These are phyloP conservation scores for Pseudomugil gertrudae DNA, from an alignment of 2,797 vertebrate genomes.

Conservation along the genomic window DNA sequence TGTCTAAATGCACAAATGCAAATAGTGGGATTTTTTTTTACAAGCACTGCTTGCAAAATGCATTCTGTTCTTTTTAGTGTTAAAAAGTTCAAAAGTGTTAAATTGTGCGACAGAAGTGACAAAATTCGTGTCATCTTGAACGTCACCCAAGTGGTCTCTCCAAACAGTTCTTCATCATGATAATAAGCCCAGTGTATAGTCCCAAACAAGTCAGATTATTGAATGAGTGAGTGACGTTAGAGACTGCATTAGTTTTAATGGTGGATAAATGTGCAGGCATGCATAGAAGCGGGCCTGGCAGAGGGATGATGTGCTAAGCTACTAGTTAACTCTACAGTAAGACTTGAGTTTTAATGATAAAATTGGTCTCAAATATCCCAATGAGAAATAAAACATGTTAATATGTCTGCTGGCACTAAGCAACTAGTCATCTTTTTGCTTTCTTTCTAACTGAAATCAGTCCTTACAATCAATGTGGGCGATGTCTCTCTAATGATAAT, in stretches of 20 bases:
- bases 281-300: neutral
- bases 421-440: neutral
- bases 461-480: conserved; percentile 4
- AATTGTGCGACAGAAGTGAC: neutral
- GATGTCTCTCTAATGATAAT: conserved; percentile 23
- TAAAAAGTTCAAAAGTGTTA: neutral
- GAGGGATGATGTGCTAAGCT: neutral
- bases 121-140: neutral
- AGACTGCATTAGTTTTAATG: neutral
- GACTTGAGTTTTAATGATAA: neutral
- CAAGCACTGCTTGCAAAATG: neutral
- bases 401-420: neutral
- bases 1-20: too few relatives aligned
- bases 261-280: neutral
- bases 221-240: neutral
- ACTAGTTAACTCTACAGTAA: neutral
- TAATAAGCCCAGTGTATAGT: neutral
- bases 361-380: neutral
- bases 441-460: neutral
- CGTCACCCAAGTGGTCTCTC: neutral
- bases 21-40: neutral
- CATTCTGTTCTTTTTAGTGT: neutral
- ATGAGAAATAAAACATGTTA: neutral
- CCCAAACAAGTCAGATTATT: neutral
- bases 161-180: neutral